Conservation (phyloP, 1,140 invertebrate genomes). For the Apis cerana region DNA sequence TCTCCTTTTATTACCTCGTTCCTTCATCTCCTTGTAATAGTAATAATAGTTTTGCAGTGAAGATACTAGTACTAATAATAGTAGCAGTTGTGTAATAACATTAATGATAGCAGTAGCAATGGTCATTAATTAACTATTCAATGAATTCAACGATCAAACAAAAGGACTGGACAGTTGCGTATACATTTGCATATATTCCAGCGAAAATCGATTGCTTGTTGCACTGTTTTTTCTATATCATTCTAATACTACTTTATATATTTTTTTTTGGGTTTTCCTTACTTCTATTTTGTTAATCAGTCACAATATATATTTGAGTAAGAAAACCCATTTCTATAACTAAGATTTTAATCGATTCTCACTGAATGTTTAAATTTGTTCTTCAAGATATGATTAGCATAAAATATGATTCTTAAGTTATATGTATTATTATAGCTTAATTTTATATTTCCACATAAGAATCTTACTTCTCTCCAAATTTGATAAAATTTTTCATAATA, state of each 20-base stretch:
- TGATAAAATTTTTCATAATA: not conserved
- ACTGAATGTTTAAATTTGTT: conserved; percentile 1
- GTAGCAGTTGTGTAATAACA: conserved; percentile 61
- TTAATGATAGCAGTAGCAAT: conserved; percentile 60
- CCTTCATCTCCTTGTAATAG: conserved; percentile 54
- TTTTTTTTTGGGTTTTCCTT: not conserved
- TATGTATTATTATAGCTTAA: conserved; percentile 20
- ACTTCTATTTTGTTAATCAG: conserved; percentile 16
- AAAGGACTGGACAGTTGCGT: conserved; percentile 52
- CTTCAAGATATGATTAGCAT: conserved; percentile 36
- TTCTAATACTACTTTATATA: conserved; percentile 36
- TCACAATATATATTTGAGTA: conserved; percentile 27
- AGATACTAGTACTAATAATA: conserved; percentile 62
- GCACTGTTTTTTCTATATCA: not conserved
- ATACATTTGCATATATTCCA: conserved; percentile 52
- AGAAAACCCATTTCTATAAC: not conserved
- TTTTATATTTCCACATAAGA: not conserved
- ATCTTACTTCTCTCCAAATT: conserved; percentile 13
- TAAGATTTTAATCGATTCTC: conserved; percentile 40
- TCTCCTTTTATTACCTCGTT: conserved; percentile 46
- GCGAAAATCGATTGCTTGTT: conserved; percentile 28
- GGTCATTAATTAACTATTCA: conserved; percentile 41
- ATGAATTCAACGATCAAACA: conserved; percentile 43
- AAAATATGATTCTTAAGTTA: conserved; percentile 18
- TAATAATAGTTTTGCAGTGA: conserved; percentile 59